These are phyloP conservation scores for Euphydryas editha DNA, from an alignment of 2,888 invertebrate genomes.

Conservation along the genomic window DNA sequence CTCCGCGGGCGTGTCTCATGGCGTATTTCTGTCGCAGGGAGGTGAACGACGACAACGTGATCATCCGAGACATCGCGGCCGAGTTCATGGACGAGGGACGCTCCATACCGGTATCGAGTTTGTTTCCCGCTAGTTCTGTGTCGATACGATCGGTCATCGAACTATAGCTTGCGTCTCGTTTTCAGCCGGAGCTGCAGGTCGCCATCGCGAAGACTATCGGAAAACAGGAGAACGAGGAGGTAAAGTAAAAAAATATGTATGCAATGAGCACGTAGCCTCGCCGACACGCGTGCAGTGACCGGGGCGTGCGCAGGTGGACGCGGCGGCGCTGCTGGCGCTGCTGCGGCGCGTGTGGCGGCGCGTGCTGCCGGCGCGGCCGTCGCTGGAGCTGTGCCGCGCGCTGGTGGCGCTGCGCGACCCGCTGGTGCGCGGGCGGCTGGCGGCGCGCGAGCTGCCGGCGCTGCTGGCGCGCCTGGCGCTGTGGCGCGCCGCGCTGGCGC, in stretches of 20 bases:
- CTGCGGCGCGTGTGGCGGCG: slow-evolving; percentile 78
- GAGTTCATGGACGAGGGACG: slow-evolving; percentile 84
- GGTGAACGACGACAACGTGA: slow-evolving; percentile 89
- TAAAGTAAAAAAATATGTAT: too few relatives aligned
- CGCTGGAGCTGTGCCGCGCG: slow-evolving; percentile 86
- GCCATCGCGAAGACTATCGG: slow-evolving; percentile 44
- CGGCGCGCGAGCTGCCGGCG: slow-evolving; percentile 84
- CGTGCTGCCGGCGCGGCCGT: slow-evolving; percentile 76
- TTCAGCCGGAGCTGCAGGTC: slow-evolving; percentile 40
- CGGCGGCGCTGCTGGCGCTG: slow-evolving; percentile 44
- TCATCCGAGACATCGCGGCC: slow-evolving; percentile 85
- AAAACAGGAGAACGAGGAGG: slow-evolving; percentile 49
- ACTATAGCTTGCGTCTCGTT: background rate
- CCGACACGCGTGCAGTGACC: slow-evolving; percentile 61
- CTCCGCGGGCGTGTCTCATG: background rate
- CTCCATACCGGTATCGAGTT: slow-evolving; percentile 75
- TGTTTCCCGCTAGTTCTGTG: too few relatives aligned
- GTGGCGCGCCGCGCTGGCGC: slow-evolving; percentile 39
- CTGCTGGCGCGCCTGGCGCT: slow-evolving; percentile 82
- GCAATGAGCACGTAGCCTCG: too few relatives aligned
- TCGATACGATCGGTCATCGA: background rate
- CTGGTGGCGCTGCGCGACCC: slow-evolving; percentile 87
- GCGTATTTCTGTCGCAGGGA: slow-evolving; percentile 77
- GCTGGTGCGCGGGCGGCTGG: slow-evolving; percentile 85
- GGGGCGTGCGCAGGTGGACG: slow-evolving; percentile 61